phyloP scores from a whole-genome alignment of 2,888 invertebrate genomes.

The Drosophila borealis region DNA sequence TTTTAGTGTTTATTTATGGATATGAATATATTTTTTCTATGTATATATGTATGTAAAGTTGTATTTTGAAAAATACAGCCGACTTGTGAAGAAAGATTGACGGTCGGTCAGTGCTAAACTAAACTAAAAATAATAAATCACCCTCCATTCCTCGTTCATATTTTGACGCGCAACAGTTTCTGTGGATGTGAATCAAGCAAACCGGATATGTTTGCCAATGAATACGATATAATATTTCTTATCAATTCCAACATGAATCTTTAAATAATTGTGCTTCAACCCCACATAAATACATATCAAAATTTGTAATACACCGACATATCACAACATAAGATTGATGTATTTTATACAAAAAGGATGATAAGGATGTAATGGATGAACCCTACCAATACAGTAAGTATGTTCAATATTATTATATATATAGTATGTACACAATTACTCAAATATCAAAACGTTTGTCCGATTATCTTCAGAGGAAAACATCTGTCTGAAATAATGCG shows the following conservation, averaged over 20 bases:
- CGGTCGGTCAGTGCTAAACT: slow-evolving; percentile 4
- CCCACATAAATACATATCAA: slow-evolving; percentile 25
- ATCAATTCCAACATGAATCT: slow-evolving; percentile 4
- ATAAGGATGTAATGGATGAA: slow-evolving; percentile 25
- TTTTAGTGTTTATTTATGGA: not conserved
- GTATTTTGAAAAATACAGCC: slow-evolving; percentile 8
- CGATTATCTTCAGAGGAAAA: no score
- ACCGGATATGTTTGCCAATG: not conserved
- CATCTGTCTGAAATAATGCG: no score
- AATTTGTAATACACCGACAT: slow-evolving; percentile 13
- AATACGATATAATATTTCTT: not conserved
- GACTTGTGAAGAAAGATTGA: slow-evolving; percentile 6
- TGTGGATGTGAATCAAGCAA: not conserved
- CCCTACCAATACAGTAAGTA: slow-evolving; percentile 22
- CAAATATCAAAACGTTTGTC: no score
- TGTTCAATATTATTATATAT: slow-evolving; percentile 1
- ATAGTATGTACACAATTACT: no score
- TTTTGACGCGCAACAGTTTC: not conserved
- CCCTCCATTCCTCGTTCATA: not conserved
- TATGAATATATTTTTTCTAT: not conserved
- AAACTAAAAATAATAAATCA: slow-evolving; percentile 11
- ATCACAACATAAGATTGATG: slow-evolving; percentile 8
- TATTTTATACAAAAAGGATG: slow-evolving; percentile 7
- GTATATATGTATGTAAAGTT: not conserved
- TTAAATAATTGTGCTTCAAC: slow-evolving; percentile 4